A percentile compares a stretch with the other conserved stretches of the same genome.
Evolutionary conservation across 30 jellyfish, hydroid and myxozoan species (phyloP).

Genomic region (Rhopilema esculentum): DNA sequence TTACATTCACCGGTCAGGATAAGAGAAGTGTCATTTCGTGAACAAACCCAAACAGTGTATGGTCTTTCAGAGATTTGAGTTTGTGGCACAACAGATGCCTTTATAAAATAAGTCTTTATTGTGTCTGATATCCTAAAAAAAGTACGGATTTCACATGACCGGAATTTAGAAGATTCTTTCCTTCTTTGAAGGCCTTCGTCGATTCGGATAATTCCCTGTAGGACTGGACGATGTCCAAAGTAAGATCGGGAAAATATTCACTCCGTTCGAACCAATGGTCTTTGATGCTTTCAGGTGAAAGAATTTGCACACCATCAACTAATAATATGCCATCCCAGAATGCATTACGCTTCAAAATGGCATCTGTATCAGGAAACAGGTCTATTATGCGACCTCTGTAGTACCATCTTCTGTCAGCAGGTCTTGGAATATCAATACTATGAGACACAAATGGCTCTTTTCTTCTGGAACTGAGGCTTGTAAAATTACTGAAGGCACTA

Average conservation of each 20-base stretch:
- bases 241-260: background rate
- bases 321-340: too few relatives aligned
- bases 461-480: conserved; percentile 20
- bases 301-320: background rate
- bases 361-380: background rate
- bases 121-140: too few relatives aligned
- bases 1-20: too few relatives aligned
- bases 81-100: too few relatives aligned
- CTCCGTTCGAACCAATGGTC: background rate
- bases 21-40: too few relatives aligned
- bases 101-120: too few relatives aligned
- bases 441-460: background rate
- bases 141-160: too few relatives aligned
- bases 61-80: too few relatives aligned
- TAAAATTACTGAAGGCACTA: conserved; percentile 58
- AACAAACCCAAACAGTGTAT: too few relatives aligned
- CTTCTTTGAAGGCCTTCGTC: background rate
- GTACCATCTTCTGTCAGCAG: conserved; percentile 9
- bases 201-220: background rate
- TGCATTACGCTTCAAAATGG: too few relatives aligned
- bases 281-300: background rate
- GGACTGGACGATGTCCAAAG: background rate
- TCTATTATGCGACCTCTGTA: background rate
- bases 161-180: too few relatives aligned
- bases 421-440: background rate